Base-by-base conservation (phyloP, 1,140 invertebrate genomes). In the Eulimnadia texana region DNA sequence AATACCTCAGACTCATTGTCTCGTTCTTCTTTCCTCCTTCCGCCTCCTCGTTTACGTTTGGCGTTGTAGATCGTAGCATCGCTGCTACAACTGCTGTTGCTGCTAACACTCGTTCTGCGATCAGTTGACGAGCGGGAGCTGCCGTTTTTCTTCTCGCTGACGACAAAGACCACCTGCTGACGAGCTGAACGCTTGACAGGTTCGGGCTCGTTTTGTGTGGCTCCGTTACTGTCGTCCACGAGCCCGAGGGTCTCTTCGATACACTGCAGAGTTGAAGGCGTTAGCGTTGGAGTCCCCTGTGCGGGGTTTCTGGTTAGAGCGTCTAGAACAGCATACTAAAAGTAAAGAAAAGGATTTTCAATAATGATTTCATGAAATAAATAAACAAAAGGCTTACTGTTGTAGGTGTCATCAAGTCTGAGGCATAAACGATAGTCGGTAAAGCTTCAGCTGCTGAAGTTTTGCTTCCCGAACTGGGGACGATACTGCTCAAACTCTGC, bases 221-320 rank as follows among this genome's bases (percentile, higher is more conserved):
- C 69, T 60, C 62, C 67, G 64, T 79, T 79, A 66, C 82, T 80
- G 0, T 63, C 67, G 76, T 79, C 80, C 68, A 72, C 73, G 74
- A 78, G 74, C 81, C 79, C 69, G 54, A 80, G 78, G 0, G 77
- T 75, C 73, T 94, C 88, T 72, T 95, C 90, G 70, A 96, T 90
- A 73, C 83, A 92, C 65, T 88, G 80, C 68, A 95, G 77, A 61
- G 90, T 93, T 22, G 92, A 95, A 61, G 92, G 93, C 58, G 93
- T 97, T 65, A 96, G 77, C 65, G 90, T 92, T 60, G 90, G 83
- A 65, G 91, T 94, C 56, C 90, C 93, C 70, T 85, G 80, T 33
- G 91, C 92, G 51, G 88, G 88, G 64, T 92, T 86, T 66, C 88
- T 87, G 70, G 84, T 84, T 68, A 89, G 75, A 64, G 86, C 85